Evolutionary conservation across 1,140 invertebrate genomes (phyloP).

Genomic region (Cherax destructor): DNA sequence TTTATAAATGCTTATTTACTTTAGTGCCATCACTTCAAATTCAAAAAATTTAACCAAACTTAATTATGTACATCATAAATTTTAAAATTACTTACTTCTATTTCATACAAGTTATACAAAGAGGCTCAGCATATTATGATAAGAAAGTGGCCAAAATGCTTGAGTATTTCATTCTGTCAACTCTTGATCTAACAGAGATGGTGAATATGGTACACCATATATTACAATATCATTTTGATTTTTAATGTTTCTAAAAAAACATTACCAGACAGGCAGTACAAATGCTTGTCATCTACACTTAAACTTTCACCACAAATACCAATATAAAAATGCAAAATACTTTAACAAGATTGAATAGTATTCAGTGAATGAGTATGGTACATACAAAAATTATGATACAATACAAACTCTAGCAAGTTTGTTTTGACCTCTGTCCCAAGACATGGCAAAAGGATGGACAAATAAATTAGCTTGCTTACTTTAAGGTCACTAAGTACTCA

Average conservation of each 20-base stretch:
- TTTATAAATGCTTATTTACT: no score
- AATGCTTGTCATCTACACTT: conserved; percentile 17
- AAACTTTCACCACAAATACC: conserved; percentile 44
- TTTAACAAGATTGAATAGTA: conserved; percentile 31
- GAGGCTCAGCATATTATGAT: conserved; percentile 36
- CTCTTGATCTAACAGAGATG: conserved; percentile 11
- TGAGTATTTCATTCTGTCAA: conserved; percentile 13
- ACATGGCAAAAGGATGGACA: conserved; percentile 4
- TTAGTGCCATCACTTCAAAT: no score
- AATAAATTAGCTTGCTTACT: conserved; percentile 3
- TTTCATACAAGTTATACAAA: not conserved
- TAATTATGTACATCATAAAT: not conserved
- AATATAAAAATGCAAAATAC: conserved; percentile 62
- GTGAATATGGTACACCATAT: conserved; percentile 2
- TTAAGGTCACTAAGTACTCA: not conserved
- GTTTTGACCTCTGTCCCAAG: conserved; percentile 1
- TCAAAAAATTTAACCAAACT: no score
- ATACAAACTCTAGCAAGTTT: conserved; percentile 33
- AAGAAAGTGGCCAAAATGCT: conserved; percentile 45
- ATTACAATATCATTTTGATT: conserved; percentile 51
- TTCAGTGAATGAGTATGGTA: conserved; percentile 26
- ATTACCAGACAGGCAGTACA: conserved; percentile 30
- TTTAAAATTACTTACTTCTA: not conserved
- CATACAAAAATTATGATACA: conserved; percentile 48
- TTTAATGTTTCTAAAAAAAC: conserved; percentile 31